Conservation (phyloP, 2,888 invertebrate genomes). For the Bombyx huttoni region DNA sequence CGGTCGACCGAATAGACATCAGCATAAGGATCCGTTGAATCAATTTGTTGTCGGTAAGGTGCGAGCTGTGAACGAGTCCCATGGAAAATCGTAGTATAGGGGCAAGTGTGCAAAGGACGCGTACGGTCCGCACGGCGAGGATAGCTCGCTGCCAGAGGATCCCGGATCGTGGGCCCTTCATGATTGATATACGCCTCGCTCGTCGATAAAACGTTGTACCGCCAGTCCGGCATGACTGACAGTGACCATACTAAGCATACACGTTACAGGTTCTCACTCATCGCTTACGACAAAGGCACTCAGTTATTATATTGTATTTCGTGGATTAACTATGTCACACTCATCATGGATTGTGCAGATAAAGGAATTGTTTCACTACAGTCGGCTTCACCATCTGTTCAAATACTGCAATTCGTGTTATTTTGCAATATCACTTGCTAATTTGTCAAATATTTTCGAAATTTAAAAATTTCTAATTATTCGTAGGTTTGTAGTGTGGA, state of each 20-base stretch:
- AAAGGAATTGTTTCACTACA: conserved; percentile 29
- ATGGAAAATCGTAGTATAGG: conserved; percentile 61
- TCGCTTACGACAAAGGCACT: conserved; percentile 16
- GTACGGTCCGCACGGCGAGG: conserved; percentile 68
- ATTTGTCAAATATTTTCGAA: not conserved
- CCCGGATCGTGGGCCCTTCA: conserved; percentile 35
- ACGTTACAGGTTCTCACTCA: conserved; percentile 23
- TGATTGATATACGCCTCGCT: conserved; percentile 63
- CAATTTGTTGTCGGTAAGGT: conserved; percentile 47
- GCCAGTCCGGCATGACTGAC: conserved; percentile 68
- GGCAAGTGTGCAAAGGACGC: conserved; percentile 58
- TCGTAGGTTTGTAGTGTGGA: too few relatives aligned
- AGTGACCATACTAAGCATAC: conserved; percentile 47
- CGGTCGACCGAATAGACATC: conserved; percentile 61
- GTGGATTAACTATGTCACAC: conserved; percentile 26
- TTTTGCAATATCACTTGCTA: not conserved
- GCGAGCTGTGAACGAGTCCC: conserved; percentile 42
- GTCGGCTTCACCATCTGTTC: conserved; percentile 39
- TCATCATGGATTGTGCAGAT: conserved; percentile 23
- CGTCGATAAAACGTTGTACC: conserved; percentile 69
- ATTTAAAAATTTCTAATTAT: too few relatives aligned
- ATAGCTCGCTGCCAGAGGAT: conserved; percentile 60
- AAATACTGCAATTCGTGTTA: not conserved
- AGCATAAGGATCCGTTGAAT: conserved; percentile 51
- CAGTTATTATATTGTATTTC: conserved; percentile 11